A percentile compares a stretch with the other conserved stretches of the same genome.
phyloP scores from a whole-genome alignment of 2,888 invertebrate species.

The Seira sanloemensis region DNA sequence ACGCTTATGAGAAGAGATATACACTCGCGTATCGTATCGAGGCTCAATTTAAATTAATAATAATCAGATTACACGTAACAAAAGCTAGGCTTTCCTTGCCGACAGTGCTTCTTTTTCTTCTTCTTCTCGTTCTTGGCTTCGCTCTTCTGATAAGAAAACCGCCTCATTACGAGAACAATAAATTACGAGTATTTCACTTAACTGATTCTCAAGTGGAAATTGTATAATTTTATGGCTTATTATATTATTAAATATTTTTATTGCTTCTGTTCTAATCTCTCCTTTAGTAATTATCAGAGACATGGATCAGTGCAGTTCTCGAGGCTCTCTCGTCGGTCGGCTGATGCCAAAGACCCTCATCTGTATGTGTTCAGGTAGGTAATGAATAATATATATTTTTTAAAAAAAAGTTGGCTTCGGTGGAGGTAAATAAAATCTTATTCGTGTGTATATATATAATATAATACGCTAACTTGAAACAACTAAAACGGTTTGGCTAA shows the following conservation, averaged over 20 bases:
- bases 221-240: constrained; percentile 4
- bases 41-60: not conserved
- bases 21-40: not conserved
- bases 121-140: not conserved
- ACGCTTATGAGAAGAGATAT: not conserved
- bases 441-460: not conserved
- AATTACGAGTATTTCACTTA: constrained; percentile 18
- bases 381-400: too few species aligned
- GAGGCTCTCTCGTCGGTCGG: not conserved
- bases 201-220: constrained; percentile 16
- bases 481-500: not conserved
- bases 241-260: constrained; percentile 23
- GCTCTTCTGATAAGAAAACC: not conserved
- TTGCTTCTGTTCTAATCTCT: not conserved
- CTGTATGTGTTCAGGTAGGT: too few species aligned
- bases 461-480: not conserved
- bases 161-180: constrained; percentile 22
- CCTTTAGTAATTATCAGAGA: constrained; percentile 1
- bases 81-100: not conserved
- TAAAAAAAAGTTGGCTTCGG: not conserved
- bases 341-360: not conserved
- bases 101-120: not conserved
- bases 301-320: not conserved
- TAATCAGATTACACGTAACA: not conserved
- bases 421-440: not conserved